phyloP scores from a whole-genome alignment of 1,140 invertebrate genomes.

The Eurosta solidaginis region DNA sequence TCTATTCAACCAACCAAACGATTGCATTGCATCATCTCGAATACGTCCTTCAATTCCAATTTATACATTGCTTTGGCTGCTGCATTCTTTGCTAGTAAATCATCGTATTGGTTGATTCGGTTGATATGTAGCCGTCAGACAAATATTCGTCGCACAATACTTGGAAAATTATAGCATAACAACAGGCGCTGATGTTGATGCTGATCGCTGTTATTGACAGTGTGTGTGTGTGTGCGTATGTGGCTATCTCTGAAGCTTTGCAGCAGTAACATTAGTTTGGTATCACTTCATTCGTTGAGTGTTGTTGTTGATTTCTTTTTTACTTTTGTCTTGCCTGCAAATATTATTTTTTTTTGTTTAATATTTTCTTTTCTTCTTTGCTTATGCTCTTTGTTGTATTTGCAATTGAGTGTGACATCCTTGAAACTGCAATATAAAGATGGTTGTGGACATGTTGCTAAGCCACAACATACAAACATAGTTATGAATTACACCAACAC shows the following conservation, averaged over 20 bases:
- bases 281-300: background rate
- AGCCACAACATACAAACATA: background rate
- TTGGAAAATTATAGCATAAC: slow-evolving; percentile 15
- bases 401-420: slow-evolving; percentile 1
- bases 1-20: background rate
- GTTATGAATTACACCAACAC: background rate
- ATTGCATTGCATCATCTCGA: background rate
- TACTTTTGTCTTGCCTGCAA: too few species aligned
- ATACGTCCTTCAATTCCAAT: background rate
- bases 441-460: slow-evolving; percentile 8
- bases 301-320: background rate
- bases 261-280: background rate
- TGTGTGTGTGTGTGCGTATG: too few species aligned
- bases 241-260: background rate
- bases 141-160: background rate
- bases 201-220: too few species aligned
- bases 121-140: slow-evolving; percentile 1
- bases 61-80: background rate
- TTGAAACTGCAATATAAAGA: slow-evolving; percentile 3
- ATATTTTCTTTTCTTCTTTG: background rate
- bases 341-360: background rate
- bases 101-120: background rate
- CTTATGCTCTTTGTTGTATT: background rate
- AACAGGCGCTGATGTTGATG: background rate
- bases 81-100: background rate